A percentile compares a stretch with the other conserved stretches of the same genome.
Conservation (phyloP, 2,113 vertebrate species). For the Micromys minutus region DNA sequence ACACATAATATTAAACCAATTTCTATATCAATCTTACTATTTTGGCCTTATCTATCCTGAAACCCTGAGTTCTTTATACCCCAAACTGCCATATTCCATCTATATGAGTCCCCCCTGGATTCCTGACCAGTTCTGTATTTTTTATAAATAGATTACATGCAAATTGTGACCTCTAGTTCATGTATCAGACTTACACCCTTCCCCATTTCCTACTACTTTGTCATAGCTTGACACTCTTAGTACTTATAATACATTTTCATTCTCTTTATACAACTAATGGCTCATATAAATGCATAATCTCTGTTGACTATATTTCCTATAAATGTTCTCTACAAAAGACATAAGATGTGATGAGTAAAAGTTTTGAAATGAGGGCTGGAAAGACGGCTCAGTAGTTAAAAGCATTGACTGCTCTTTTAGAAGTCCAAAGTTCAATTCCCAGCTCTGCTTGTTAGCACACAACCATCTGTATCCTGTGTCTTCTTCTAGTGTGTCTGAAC, state of each 20-base stretch:
- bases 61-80: accelerated
- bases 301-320: not conserved
- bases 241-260: not conserved
- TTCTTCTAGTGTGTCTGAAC: too few relatives aligned
- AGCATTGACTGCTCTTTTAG: too few relatives aligned
- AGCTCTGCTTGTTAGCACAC: too few relatives aligned
- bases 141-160: not conserved
- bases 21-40: not conserved
- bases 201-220: not conserved
- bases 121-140: not conserved
- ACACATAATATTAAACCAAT: not conserved
- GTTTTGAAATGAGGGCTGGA: not conserved
- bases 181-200: not conserved
- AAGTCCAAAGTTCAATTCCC: too few relatives aligned
- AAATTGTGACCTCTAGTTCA: not conserved
- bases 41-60: not conserved
- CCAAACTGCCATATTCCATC: not conserved
- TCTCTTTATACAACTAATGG: not conserved
- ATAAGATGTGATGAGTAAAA: not conserved
- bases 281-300: not conserved
- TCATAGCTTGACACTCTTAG: not conserved
- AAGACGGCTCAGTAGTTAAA: too few relatives aligned
- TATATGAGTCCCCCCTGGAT: not conserved
- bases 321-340: not conserved
- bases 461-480: too few relatives aligned